These are phyloP conservation scores for Rhopalosiphum maidis DNA, from an alignment of 1,140 invertebrate genomes.

Conservation along the genomic window DNA sequence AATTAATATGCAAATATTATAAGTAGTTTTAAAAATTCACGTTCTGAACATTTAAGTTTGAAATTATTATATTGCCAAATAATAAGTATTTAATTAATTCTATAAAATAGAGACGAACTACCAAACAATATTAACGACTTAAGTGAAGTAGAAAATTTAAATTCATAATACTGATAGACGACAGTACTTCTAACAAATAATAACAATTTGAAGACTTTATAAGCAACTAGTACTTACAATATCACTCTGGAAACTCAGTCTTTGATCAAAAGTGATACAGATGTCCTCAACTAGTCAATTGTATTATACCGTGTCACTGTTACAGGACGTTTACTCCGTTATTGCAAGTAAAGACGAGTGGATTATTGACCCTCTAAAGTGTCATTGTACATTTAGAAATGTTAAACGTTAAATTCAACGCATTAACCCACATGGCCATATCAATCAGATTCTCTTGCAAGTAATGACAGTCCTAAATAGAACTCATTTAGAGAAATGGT, in stretches of 20 bases:
- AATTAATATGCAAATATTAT: not conserved
- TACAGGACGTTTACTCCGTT: not conserved
- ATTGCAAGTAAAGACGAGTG: not conserved
- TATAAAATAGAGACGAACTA: not conserved
- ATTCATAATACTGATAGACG: not conserved
- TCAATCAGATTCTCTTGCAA: not conserved
- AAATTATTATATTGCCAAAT: not conserved
- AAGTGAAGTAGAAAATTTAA: not conserved
- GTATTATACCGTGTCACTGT: not conserved
- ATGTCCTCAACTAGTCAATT: not conserved
- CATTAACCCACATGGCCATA: not conserved
- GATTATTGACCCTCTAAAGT: not conserved
- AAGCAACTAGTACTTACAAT: not conserved
- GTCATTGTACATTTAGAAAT: slow-evolving; percentile 13
- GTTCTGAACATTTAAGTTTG: not conserved
- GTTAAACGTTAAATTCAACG: not conserved
- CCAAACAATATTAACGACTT: not conserved
- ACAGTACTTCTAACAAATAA: not conserved
- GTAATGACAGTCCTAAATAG: not conserved
- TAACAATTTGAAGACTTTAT: not conserved
- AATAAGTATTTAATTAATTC: not conserved
- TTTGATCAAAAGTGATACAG: not conserved
- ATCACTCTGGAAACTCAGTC: not conserved
- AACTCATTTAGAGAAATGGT: slow-evolving; percentile 5
- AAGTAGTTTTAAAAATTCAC: not conserved